Percentiles rank a stretch among this genome's conserved stretches.
phyloP scores from a whole-genome alignment of 2,797 vertebrate genomes.

The Tachyglossus aculeatus region DNA sequence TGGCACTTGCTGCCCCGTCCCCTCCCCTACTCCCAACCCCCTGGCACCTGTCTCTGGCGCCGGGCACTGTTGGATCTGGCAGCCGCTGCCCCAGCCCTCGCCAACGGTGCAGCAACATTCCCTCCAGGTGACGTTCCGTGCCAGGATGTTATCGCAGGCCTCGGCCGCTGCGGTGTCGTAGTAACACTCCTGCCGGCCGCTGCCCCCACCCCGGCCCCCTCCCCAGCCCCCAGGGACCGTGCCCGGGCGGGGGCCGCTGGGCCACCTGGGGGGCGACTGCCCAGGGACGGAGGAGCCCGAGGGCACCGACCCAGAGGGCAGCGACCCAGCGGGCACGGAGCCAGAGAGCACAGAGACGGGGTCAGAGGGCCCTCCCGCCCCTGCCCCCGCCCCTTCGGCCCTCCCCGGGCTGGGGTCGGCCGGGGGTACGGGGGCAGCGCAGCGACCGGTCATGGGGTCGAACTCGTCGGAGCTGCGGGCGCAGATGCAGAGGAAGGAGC shows the following conservation, averaged over 20 bases:
- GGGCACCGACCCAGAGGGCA: neutral
- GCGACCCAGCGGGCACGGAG: neutral
- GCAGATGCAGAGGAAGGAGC: constrained; percentile 88
- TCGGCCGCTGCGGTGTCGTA: constrained; percentile 74
- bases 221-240: neutral
- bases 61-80: constrained; percentile 80
- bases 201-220: neutral
- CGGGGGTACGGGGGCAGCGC: constrained; percentile 48
- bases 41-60: constrained; percentile 73
- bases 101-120: constrained; percentile 90
- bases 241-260: constrained; percentile 24
- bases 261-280: neutral
- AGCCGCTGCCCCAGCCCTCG: constrained; percentile 84
- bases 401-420: constrained; percentile 54
- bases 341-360: neutral
- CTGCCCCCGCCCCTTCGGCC: neutral
- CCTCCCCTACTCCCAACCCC: neutral
- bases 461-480: constrained; percentile 78
- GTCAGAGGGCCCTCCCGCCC: neutral
- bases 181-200: constrained; percentile 80
- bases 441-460: constrained; percentile 72
- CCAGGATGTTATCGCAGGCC: constrained; percentile 78
- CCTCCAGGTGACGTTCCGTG: constrained; percentile 79
- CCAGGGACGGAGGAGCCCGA: neutral
- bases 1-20: no score